phyloP scores from a whole-genome alignment of 2,113 vertebrate genomes.

The Laticauda laticaudata region DNA sequence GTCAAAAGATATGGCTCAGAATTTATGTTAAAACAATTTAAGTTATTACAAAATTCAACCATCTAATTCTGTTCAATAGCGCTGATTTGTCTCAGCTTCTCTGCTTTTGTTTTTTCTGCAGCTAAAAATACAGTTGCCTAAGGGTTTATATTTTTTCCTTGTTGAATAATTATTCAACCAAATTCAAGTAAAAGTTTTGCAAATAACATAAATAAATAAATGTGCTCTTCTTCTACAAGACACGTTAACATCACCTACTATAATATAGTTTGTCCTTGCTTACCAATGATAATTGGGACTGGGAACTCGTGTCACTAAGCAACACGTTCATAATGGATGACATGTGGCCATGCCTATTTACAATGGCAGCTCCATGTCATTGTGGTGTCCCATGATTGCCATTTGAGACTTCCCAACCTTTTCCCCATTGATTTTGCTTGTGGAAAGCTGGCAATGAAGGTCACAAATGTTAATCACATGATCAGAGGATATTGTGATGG shows the following conservation, averaged over 20 bases:
- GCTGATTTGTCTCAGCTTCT: neutral
- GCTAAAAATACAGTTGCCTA: neutral
- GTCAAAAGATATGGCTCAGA: neutral
- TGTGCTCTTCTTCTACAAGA: neutral
- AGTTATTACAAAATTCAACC: neutral
- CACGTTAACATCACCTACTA: neutral
- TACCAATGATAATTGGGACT: neutral
- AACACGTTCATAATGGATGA: neutral
- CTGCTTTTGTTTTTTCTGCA: neutral
- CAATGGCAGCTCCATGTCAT: neutral
- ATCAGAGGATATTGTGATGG: neutral
- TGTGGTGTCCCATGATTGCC: neutral
- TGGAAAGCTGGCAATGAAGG: neutral
- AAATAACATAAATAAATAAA: neutral
- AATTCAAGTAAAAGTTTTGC: neutral
- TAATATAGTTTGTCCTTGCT: neutral
- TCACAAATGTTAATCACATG: neutral
- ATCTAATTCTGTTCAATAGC: neutral
- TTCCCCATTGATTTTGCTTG: neutral
- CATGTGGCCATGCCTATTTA: neutral
- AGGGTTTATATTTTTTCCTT: neutral
- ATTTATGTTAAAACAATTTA: slow-evolving; percentile 4
- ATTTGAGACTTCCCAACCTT: neutral
- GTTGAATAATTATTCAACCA: neutral
- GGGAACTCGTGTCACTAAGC: neutral